Evolutionary conservation across 2,113 vertebrate genomes (phyloP).

Genomic region (Ptilorrhoa leucosticta): DNA sequence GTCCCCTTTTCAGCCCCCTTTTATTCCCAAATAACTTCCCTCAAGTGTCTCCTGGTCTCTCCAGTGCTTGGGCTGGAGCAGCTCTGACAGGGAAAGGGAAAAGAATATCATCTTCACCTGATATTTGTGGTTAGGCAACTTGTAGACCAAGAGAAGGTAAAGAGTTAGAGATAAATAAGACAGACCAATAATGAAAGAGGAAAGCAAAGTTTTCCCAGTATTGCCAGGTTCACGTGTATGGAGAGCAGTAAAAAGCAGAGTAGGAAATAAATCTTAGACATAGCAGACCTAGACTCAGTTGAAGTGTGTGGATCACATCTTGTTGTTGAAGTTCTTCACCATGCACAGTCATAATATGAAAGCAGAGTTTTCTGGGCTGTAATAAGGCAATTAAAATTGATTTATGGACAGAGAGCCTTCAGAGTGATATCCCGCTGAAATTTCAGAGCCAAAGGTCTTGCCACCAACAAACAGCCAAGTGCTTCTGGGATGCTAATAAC

Average conservation of each 20-base stretch:
- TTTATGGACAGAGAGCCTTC: constrained; percentile 38
- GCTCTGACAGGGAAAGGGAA: not conserved
- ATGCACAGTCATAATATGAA: not conserved
- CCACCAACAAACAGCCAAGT: constrained; percentile 31
- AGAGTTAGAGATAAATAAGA: not conserved
- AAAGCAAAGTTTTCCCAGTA: not conserved
- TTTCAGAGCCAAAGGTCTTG: constrained; percentile 52
- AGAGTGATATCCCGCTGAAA: constrained; percentile 36
- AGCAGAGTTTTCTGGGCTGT: constrained; percentile 2
- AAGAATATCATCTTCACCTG: not conserved
- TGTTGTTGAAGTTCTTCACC: not conserved
- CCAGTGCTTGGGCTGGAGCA: not conserved
- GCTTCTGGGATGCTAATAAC: constrained; percentile 14
- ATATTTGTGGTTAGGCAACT: not conserved
- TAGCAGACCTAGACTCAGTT: not conserved
- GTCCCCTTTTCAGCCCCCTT: not conserved
- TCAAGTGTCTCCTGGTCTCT: not conserved
- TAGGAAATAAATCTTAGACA: not conserved
- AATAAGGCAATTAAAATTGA: constrained; percentile 30
- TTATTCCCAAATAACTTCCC: not conserved
- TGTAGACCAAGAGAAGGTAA: not conserved
- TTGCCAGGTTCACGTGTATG: not conserved
- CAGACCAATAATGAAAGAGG: not conserved
- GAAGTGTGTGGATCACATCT: not conserved
- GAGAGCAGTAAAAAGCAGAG: not conserved